Evolutionary conservation across 2,113 vertebrate genomes (phyloP), one percentile per base, ranked within the genome.

Genomic region (Clarias macrocephalus): DNA sequence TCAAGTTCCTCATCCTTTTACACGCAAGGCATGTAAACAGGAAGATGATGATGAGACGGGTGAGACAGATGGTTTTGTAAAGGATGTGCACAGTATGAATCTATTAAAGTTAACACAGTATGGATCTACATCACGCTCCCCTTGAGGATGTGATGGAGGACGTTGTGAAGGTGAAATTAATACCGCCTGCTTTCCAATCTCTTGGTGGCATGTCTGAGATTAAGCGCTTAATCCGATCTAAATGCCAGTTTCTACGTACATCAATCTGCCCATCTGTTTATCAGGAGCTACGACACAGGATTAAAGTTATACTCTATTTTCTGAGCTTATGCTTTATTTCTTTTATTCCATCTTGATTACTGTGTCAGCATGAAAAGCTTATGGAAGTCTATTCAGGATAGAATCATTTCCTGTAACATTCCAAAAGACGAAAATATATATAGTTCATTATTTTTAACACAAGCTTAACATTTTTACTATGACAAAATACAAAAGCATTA

Each of bases 11-110:
- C n/a, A 15, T 66, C 21, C 19, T 48, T 82, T 87, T 6, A 30
- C 25, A 81, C 10, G 0, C 13, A 33, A 60, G 21, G 25, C 19
- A 33, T 54, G 48, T 60, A 65, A 75, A 33, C n/a, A 8, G 80
- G 23, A 28, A 15, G 66, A 83, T 65, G 57, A 12, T 18, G 86
- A 30, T 15, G 23, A 30, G 16, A 60, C 63, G 10, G 28, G 42
- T 3, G 81, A 66, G 80, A 76, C 86, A 87, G 86, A 83, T 87
- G 86, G 86, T 77, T 48, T 30, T 63, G 60, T 83, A 83, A 87
- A 83, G 83, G 83, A 56, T 19, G 42, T 82, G 54, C 85, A 86
- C 62, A 8, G 48, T 48, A 48, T 48, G 48, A 48, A 48, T 48
- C 48, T 48, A 48, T 48, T 48, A 48, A 48, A 48, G 66, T 86